Evolutionary conservation across 2,797 vertebrate species (phyloP).

Genomic region (Parauchenoglanis ngamensis): DNA sequence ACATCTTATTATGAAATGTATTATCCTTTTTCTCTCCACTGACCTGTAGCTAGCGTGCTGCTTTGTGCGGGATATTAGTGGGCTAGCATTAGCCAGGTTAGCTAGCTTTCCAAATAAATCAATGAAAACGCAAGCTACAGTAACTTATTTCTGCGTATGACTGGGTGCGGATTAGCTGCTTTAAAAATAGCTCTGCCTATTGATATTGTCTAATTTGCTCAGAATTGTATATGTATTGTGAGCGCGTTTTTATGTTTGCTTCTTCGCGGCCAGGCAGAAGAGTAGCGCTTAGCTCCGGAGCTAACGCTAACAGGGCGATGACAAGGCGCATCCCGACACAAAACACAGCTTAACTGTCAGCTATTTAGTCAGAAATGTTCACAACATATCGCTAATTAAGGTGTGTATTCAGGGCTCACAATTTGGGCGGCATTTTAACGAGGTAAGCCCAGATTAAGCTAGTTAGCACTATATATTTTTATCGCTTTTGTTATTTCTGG

Average conservation of each 20-base stretch:
- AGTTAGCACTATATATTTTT: neutral
- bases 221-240: neutral
- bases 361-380: neutral
- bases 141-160: neutral
- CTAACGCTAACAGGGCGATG: conserved; percentile 47
- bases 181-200: too few relatives aligned
- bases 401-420: neutral
- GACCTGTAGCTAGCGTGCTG: neutral
- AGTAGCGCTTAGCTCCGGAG: conserved; percentile 18
- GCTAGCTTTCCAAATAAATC: conserved; percentile 17
- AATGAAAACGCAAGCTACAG: conserved; percentile 9
- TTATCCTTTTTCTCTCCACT: neutral
- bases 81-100: conserved; percentile 33
- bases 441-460: neutral
- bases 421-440: neutral
- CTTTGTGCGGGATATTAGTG: conserved; percentile 18
- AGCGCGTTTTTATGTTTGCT: neutral
- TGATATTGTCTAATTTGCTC: neutral
- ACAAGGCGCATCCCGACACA: conserved; percentile 38
- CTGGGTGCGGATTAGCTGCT: neutral
- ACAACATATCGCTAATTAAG: too few relatives aligned
- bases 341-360: neutral
- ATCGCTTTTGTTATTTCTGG: neutral
- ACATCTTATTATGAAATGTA: neutral
- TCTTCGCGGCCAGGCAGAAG: too few relatives aligned